Conservation (phyloP, 2,888 invertebrate species). For the Drosophila flavopinicola region DNA sequence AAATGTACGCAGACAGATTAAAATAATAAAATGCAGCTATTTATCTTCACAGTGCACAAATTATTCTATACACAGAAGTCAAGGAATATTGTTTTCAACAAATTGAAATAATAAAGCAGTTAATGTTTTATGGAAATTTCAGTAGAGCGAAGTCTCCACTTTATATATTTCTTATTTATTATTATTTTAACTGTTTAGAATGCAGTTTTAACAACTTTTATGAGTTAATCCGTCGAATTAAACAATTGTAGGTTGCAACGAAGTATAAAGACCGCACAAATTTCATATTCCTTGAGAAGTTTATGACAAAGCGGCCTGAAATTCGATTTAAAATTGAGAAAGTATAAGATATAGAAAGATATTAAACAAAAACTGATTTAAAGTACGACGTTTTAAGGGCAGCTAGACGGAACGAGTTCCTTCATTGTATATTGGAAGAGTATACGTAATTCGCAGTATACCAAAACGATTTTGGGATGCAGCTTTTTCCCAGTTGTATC, state of each 20-base stretch:
- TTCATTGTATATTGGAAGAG: slow-evolving; percentile 31
- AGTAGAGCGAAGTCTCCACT: too few relatives aligned
- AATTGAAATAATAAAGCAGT: background rate
- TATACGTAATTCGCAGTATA: slow-evolving; percentile 25
- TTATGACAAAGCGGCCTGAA: slow-evolving; percentile 19
- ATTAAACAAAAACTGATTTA: background rate
- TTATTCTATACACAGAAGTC: background rate
- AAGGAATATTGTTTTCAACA: background rate
- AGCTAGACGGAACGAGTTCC: slow-evolving; percentile 57
- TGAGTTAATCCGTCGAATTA: too few relatives aligned
- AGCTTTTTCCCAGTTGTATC: slow-evolving; percentile 11
- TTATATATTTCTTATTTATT: too few relatives aligned
- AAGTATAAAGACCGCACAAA: too few relatives aligned
- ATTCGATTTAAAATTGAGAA: background rate
- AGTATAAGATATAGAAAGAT: background rate
- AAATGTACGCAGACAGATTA: background rate
- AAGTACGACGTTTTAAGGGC: slow-evolving; percentile 24
- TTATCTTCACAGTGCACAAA: slow-evolving; percentile 5
- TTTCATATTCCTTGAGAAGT: slow-evolving; percentile 11
- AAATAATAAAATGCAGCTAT: background rate
- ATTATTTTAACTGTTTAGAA: too few relatives aligned
- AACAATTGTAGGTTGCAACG: slow-evolving; percentile 2
- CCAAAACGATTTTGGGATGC: slow-evolving; percentile 27
- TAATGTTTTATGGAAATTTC: slow-evolving; percentile 1
- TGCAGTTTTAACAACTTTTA: too few relatives aligned